Evolutionary conservation across 2,888 invertebrate genomes (phyloP).

Genomic region (Stenodera caucasica): DNA sequence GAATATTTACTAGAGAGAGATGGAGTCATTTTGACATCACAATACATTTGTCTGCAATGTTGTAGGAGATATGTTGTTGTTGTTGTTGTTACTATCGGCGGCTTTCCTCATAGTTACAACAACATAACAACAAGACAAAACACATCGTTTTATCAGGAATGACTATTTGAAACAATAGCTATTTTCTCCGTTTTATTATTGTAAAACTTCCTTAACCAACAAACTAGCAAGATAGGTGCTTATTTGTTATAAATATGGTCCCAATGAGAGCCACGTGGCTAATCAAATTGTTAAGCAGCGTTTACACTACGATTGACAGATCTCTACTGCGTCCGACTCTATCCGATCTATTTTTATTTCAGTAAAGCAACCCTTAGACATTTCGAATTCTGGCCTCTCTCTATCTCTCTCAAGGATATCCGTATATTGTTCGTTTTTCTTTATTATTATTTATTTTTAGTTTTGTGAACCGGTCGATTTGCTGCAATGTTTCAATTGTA

Average conservation of each 20-base stretch:
- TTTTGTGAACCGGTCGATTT: neutral
- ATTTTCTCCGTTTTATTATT: neutral
- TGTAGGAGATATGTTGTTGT: slow-evolving; percentile 29
- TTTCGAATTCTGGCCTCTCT: slow-evolving; percentile 3
- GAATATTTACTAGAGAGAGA: slow-evolving; percentile 2
- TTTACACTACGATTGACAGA: no score
- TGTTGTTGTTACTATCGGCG: slow-evolving; percentile 16
- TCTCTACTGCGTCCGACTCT: no score
- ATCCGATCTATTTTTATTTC: no score
- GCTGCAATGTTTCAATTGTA: neutral
- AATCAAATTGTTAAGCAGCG: no score
- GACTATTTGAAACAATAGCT: neutral
- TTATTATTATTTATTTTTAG: neutral
- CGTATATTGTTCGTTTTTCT: neutral
- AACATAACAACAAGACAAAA: neutral
- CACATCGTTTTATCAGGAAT: neutral
- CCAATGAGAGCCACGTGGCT: no score
- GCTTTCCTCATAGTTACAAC: slow-evolving; percentile 24
- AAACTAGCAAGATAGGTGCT: no score
- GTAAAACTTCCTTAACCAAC: no score
- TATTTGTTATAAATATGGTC: no score
- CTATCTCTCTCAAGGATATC: neutral
- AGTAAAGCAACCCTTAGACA: no score
- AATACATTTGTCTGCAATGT: slow-evolving; percentile 32
- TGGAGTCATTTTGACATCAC: slow-evolving; percentile 25